Base-by-base conservation (phyloP, 2,888 invertebrate genomes). In the Syrista parreyssii region DNA sequence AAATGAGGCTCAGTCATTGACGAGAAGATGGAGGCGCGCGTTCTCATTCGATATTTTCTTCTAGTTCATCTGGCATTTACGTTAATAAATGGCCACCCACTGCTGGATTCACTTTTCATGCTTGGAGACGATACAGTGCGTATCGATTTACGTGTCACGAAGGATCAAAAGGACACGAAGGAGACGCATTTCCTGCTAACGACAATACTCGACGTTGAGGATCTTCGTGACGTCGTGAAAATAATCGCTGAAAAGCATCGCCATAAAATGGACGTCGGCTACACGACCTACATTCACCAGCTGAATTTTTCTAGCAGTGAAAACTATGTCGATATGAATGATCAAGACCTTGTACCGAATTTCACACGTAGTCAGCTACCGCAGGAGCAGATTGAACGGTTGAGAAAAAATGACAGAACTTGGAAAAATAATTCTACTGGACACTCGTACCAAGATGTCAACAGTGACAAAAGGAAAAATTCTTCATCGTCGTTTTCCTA, bases 21-120 rank as follows among this genome's bases (percentile, higher is more conserved):
- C 12, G n/a, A 12, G 55, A 76, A 72, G 73, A 73, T 76, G 76
- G 55, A 72, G 55, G 72, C 73, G 33, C 33, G 55, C 76, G 55
- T 34, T 30, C 55, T 55, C 55, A 23, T 23, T 55, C 55, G 55
- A 23, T 55, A 23, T 55, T 55, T 55, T 2, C 6, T 55, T 55
- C 55, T 55, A 9, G 55, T 23, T 23, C 23, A 55, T 55, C 9
- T 55, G 55, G 55, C 55, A 23, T 55, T 23, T 55, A 55, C 9
- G 23, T 9, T 55, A 23, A 55, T 55, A 23, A 55, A 55, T 55
- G 55, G 55, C 23, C 23, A 55, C 9, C 23, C 55, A 2, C 23
- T 55, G 9, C 23, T 55, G 55, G 6, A 55, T 9, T 55, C 23
- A 55, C 23, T 55, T 55, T 55, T 23, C 23, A 55, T 55, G 9